Conservation (phyloP, 2,888 invertebrate genomes). For the Himalopsyche kuldschensis region DNA sequence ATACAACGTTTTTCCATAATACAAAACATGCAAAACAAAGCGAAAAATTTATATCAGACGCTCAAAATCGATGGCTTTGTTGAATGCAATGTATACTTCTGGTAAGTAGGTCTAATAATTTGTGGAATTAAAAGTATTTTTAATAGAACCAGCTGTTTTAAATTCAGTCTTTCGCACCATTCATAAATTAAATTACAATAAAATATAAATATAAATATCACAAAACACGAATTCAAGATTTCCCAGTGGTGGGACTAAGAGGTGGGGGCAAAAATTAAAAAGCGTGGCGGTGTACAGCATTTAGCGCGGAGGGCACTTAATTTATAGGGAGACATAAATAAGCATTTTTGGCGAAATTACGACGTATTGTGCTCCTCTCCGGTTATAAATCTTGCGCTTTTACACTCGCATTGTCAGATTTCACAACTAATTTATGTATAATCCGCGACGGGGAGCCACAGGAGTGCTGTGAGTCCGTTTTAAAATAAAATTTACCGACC, state of each 20-base stretch:
- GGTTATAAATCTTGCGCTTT: conserved; percentile 37
- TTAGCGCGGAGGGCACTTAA: conserved; percentile 15
- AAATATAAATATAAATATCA: not conserved
- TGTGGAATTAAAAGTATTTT: no score
- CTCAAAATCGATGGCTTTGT: no score
- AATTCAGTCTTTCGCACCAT: not conserved
- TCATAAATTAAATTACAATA: not conserved
- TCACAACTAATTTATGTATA: conserved; percentile 38
- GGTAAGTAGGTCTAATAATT: no score
- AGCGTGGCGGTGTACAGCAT: not conserved
- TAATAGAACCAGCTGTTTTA: not conserved
- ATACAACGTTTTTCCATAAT: no score
- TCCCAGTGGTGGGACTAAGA: not conserved
- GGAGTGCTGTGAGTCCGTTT: not conserved
- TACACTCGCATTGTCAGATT: conserved; percentile 38
- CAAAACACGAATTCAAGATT: not conserved
- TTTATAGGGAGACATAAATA: conserved; percentile 38
- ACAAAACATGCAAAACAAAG: no score
- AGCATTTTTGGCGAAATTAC: conserved; percentile 39
- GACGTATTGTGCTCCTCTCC: conserved; percentile 36
- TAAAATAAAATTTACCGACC: not conserved
- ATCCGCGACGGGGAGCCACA: conserved; percentile 8
- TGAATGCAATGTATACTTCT: no score
- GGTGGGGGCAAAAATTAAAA: conserved; percentile 1
- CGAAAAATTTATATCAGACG: no score